These are phyloP conservation scores for Aspiorhynchus laticeps DNA, from an alignment of 2,113 vertebrate species.

Conservation along the genomic window DNA sequence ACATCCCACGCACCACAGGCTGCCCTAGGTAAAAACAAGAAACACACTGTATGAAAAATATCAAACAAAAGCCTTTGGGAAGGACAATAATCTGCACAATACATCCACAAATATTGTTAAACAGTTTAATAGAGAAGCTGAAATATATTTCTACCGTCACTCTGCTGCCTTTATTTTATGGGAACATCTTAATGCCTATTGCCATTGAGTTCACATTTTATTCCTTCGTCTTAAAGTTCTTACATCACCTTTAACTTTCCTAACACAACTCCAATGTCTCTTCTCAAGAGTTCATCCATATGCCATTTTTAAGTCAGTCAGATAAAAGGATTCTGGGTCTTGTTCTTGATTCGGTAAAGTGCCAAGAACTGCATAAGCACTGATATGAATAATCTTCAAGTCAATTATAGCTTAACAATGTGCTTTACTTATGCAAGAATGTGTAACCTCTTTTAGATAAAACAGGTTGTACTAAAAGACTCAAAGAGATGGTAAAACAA, in stretches of 20 bases:
- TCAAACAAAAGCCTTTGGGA: background rate
- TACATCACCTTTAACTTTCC: background rate
- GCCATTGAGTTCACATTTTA: background rate
- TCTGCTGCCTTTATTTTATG: background rate
- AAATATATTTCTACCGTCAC: background rate
- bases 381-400: conserved; percentile 2
- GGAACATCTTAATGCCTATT: background rate
- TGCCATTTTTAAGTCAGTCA: background rate
- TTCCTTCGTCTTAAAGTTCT: background rate
- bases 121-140: background rate
- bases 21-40: conserved; percentile 21
- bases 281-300: background rate
- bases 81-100: background rate
- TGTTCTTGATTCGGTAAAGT: background rate
- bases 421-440: conserved; percentile 20
- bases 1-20: conserved; percentile 46
- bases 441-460: background rate
- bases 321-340: background rate
- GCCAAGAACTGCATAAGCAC: background rate
- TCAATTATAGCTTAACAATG: background rate
- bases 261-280: background rate
- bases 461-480: background rate
- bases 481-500: background rate
- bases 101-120: background rate
- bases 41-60: background rate